Percentiles rank a stretch among this genome's conserved stretches.
phyloP scores from a whole-genome alignment of 2,797 vertebrate species.

The Otolemur crassicaudatus region DNA sequence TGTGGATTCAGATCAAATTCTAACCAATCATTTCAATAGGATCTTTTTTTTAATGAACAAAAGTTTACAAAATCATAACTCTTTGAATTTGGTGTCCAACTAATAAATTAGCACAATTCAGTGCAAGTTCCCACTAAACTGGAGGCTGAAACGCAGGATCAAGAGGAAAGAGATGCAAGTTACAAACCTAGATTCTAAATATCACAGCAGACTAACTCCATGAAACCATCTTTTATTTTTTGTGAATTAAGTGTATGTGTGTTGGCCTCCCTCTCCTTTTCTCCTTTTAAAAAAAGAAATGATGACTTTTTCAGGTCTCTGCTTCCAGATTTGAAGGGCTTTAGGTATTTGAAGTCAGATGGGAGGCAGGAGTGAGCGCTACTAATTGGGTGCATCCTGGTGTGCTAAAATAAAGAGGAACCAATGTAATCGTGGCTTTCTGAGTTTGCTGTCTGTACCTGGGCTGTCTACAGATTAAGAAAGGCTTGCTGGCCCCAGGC shows the following conservation, averaged over 20 bases:
- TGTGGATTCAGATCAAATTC: neutral
- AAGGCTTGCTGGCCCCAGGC: neutral
- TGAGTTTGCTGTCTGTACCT: neutral
- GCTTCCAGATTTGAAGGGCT: neutral
- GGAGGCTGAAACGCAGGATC: neutral
- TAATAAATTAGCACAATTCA: neutral
- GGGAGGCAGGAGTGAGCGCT: neutral
- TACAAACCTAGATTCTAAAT: neutral
- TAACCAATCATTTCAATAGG: neutral
- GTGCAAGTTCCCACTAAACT: neutral
- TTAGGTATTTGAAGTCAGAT: constrained; percentile 11
- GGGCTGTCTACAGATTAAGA: neutral
- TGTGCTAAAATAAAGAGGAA: neutral
- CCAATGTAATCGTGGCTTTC: neutral
- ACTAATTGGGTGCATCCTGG: neutral
- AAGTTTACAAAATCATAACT: constrained; percentile 20
- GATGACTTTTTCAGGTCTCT: neutral
- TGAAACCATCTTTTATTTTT: neutral
- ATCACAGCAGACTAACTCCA: neutral
- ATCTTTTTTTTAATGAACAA: neutral
- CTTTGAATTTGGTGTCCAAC: neutral
- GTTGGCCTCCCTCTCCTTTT: neutral
- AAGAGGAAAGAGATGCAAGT: neutral
- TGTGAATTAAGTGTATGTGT: neutral
- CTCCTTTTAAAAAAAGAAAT: neutral